These are phyloP conservation scores for Trochalopteron elliotii DNA, from an alignment of 2,113 vertebrate species.

Conservation along the genomic window DNA sequence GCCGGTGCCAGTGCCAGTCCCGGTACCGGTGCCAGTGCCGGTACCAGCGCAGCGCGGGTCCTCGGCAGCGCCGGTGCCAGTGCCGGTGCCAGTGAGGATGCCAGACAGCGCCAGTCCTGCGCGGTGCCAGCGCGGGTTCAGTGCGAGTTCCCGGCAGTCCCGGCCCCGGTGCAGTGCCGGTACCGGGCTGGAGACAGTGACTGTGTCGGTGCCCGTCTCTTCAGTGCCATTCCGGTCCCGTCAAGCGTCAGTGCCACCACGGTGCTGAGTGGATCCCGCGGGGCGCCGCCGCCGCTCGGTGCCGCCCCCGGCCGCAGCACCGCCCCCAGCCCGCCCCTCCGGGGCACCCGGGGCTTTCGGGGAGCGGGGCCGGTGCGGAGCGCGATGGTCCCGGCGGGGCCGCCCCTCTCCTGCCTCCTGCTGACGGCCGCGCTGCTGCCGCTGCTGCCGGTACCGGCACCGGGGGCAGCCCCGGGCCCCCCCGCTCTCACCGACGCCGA, in stretches of 20 bases:
- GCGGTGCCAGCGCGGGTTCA: no score
- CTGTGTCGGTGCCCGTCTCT: not conserved
- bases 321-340: not conserved
- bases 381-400: not conserved
- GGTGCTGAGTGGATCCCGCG: not conserved
- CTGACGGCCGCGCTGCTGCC: not conserved
- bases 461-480: not conserved
- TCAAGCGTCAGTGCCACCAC: no score
- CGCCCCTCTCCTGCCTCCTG: not conserved
- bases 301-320: not conserved
- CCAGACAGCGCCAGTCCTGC: not conserved
- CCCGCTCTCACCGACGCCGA: conserved; percentile 69
- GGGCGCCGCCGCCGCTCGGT: not conserved
- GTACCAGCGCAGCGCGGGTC: not conserved
- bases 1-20: not conserved
- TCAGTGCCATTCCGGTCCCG: not conserved
- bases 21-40: not conserved
- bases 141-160: no score
- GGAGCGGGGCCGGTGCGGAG: not conserved
- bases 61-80: not conserved
- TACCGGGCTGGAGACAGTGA: no score
- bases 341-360: not conserved
- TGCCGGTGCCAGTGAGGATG: not conserved
- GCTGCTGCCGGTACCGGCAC: not conserved
- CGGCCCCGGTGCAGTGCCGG: not conserved